These are phyloP conservation scores for Ormyrus pomaceus DNA, from an alignment of 2,888 invertebrate genomes.

Conservation along the genomic window DNA sequence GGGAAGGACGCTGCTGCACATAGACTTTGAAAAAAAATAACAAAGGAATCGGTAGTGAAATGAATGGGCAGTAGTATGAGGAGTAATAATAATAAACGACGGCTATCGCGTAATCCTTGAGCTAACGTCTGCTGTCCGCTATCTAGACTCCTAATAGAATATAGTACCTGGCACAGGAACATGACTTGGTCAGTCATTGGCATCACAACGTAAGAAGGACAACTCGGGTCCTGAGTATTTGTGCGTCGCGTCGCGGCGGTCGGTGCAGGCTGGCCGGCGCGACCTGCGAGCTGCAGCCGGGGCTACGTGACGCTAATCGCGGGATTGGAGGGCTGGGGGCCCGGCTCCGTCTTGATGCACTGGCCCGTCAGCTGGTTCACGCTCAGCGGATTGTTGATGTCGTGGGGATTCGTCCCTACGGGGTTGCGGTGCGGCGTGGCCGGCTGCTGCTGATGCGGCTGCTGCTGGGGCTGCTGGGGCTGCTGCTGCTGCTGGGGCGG, in stretches of 20 bases:
- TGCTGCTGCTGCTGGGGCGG: conserved; percentile 58
- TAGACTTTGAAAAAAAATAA: conserved; percentile 76
- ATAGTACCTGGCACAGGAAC: conserved; percentile 75
- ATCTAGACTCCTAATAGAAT: conserved; percentile 69
- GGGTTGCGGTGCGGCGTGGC: conserved; percentile 82
- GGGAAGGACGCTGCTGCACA: conserved; percentile 60
- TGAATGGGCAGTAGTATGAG: conserved; percentile 28
- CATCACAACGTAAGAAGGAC: conserved; percentile 74
- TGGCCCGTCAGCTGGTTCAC: conserved; percentile 93
- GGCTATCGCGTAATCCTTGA: conserved; percentile 64
- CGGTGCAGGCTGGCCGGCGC: conserved; percentile 70
- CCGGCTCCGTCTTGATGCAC: conserved; percentile 76
- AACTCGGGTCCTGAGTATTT: conserved; percentile 75
- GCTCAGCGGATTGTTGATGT: conserved; percentile 94
- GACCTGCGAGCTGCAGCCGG: conserved; percentile 63
- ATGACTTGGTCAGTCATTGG: conserved; percentile 74
- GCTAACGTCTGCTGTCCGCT: conserved; percentile 62
- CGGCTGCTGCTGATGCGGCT: conserved; percentile 72
- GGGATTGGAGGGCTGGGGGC: conserved; percentile 70
- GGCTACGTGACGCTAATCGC: conserved; percentile 77
- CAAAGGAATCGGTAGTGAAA: conserved; percentile 66
- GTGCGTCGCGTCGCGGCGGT: conserved; percentile 76
- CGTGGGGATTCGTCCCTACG: conserved; percentile 93
- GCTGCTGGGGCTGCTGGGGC: conserved; percentile 71
- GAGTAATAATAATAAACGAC: conserved; percentile 57